phyloP scores from a whole-genome alignment of 1,140 invertebrate species.

The Gonioctena quinquepunctata region DNA sequence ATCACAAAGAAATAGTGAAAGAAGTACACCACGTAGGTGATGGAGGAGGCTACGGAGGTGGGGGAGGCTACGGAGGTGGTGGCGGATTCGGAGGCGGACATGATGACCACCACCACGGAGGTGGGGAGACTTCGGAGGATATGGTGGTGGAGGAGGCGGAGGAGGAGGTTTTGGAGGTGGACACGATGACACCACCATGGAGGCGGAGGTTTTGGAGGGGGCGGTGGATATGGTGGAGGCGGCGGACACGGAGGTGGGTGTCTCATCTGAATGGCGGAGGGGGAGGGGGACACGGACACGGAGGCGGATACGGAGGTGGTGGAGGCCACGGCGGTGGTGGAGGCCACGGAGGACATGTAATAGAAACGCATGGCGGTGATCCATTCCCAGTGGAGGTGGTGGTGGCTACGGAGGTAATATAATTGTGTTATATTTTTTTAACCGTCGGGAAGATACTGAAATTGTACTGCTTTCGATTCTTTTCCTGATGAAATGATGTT shows the following conservation, averaged over 20 bases:
- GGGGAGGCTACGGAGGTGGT: conserved; percentile 8
- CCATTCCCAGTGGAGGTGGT: conserved; percentile 23
- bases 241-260: conserved; percentile 19
- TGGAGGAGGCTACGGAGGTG: conserved; percentile 25
- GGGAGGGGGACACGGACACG: conserved; percentile 24
- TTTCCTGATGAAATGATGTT: too few species aligned
- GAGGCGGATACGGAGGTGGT: conserved; percentile 30
- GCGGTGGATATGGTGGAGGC: conserved; percentile 32
- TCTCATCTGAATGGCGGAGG: conserved; percentile 11
- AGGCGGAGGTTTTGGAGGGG: conserved; percentile 30
- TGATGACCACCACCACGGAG: conserved; percentile 28
- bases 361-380: conserved; percentile 24
- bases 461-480: too few species aligned
- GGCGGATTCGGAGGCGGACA: conserved; percentile 24
- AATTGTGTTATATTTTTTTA: too few species aligned
- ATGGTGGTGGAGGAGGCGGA: conserved; percentile 25
- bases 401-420: conserved; percentile 28
- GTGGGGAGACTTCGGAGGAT: conserved; percentile 18
- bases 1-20: conserved; percentile 25
- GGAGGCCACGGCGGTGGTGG: conserved; percentile 26
- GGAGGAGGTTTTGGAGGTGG: conserved; percentile 35
- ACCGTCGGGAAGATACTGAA: too few species aligned
- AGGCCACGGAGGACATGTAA: conserved; percentile 23
- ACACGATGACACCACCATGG: conserved; percentile 25
- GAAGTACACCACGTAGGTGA: conserved; percentile 30